Evolutionary conservation across 2,113 vertebrate genomes (phyloP).

Genomic region (Toxotes jaculatrix): DNA sequence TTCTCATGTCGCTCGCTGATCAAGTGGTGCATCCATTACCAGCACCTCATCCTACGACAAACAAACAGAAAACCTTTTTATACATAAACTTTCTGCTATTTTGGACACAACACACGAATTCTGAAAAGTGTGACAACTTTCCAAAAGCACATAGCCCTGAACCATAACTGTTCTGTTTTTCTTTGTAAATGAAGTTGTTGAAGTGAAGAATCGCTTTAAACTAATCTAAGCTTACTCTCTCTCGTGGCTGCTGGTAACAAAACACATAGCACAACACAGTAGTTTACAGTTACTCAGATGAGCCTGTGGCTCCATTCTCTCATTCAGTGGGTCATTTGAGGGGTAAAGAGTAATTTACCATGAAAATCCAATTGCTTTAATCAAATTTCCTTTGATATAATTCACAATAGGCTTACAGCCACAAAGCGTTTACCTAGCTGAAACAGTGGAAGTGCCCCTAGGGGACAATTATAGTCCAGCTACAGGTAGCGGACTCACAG

Average conservation of each 20-base stretch:
- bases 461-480: conserved; percentile 72
- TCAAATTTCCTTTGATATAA: conserved; percentile 78
- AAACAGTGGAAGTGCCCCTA: conserved; percentile 65
- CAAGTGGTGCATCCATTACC: conserved; percentile 73
- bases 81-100: conserved; percentile 37
- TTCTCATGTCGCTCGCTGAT: conserved; percentile 71
- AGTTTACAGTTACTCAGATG: conserved; percentile 66
- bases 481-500: conserved; percentile 68
- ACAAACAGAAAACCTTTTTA: conserved; percentile 58
- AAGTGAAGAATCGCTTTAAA: conserved; percentile 32
- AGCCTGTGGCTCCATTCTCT: conserved; percentile 62
- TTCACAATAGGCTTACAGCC: conserved; percentile 72
- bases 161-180: conserved; percentile 22
- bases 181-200: conserved; percentile 27
- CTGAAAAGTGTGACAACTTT: conserved; percentile 23
- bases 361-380: conserved; percentile 80
- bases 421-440: conserved; percentile 70
- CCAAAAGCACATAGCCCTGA: conserved; percentile 19
- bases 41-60: conserved; percentile 62
- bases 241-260: conserved; percentile 35
- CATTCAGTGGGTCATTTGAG: conserved; percentile 72
- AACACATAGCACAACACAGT: conserved; percentile 37
- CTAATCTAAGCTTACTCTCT: conserved; percentile 28
- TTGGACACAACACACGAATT: not conserved
- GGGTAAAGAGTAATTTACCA: conserved; percentile 81